Base-by-base conservation (phyloP, 2,888 invertebrate species). In the Lampropteryx suffumata region DNA sequence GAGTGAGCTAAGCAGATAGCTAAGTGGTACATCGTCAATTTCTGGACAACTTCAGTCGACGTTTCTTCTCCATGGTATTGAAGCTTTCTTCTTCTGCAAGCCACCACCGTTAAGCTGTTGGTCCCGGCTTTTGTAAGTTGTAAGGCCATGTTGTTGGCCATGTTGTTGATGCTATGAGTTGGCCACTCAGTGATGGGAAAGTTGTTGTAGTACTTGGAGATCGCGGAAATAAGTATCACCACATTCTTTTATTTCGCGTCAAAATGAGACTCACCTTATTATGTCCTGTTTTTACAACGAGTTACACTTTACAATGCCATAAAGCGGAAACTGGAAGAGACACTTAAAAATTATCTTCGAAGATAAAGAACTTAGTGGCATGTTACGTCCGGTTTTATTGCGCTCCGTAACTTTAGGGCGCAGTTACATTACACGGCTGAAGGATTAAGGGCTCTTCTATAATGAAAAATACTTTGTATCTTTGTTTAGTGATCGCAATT, bases 281-380 rank as follows among this genome's bases (percentile, higher is more conserved):
- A 52, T 47, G 43, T 44, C 47, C 40, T 53, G 39, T 44, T 70
- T 72, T 70, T 65, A 67, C 60, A 60, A 46, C 65, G 70, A 71
- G 70, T 71, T 73, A 67, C 55, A 63, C 62, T 76, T 76, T 75
- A 79, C 73, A 73, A 61, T 68, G 65, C 62, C 54, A 61, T 81
- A 76, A 80, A 79, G 40, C 29, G 49, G 29, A 57, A 55, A 59
- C 66, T 56, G 62, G 66, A 76, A 67, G 67, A 61, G 58, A 62
- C 63, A 70, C 72, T 79, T 71, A 72, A 76, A 69, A 73, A 77
- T 80, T 79, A 81, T 80, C 80, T 79, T 28, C 47, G 36, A 35
- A 73, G 73, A 80, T 81, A 79, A 79, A 78, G 72, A 71, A 73
- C 68, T 71, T 67, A 64, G 68, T 67, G 63, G 67, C 65, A 55